Evolutionary conservation across 2,888 invertebrate species (phyloP), one percentile per base, ranked within the genome.

Genomic region (Scelioninae gen. 1): DNA sequence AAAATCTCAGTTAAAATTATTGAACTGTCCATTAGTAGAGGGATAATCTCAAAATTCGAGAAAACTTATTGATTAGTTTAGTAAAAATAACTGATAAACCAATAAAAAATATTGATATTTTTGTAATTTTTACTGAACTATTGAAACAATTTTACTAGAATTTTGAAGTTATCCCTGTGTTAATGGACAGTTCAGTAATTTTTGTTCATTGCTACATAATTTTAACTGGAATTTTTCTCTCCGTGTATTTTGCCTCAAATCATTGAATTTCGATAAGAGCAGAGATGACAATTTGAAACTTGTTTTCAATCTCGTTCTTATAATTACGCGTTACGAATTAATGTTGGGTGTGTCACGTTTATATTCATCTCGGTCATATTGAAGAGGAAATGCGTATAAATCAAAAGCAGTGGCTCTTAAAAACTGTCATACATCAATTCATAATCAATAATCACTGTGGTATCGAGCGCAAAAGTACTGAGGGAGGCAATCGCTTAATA

Each of bases 381-480:
- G 29, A 5, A 5, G 49, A 49, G 49, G n/a, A 43, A n/a, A n/a
- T n/a, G 1, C n/a, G 43, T 43, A 43, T 43, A 43, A 43, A 49
- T 47, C 47, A 32, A n/a, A 58, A 43, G 43, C 15, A 15, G 15
- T 31, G 23, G 45, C 38, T 7, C 23, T 58, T 32, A 43, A 58
- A 69, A 58, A 69, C 31, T 58, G 47, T 38, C 56, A 40, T 60
- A 60, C 40, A 45, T 60, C 53, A 62, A 72, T 72, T 71, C 23
- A 60, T 71, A 72, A 72, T 62, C 62, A 62, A 62, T 72, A 72
- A 43, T 38, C 16, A 15, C 32, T 16, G 15, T 60, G 38, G 9
- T 51, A 34, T 40, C 60, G 71, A 72, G 51, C 49, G 71, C 31
- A 13, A 13, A 72, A 60, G 16, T 60, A 43, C 32, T 11, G 15